A percentile compares a stretch with the other conserved stretches of the same genome.
These are phyloP conservation scores for Ornithorhynchus anatinus DNA, from an alignment of 2,113 vertebrate species.

Conservation along the genomic window DNA sequence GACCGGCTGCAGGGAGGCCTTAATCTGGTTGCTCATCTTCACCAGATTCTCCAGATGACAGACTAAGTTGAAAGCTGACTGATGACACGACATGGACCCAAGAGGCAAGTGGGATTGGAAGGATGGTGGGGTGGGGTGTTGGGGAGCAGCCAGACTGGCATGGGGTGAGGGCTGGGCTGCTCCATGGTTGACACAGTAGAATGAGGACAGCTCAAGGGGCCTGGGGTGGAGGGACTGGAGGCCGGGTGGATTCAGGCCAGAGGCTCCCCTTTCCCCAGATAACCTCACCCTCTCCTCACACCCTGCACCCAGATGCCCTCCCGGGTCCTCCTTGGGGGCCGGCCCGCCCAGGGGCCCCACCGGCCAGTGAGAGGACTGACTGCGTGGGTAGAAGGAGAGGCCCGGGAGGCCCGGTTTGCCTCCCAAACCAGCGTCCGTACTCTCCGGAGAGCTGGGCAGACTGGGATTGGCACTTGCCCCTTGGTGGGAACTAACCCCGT, in stretches of 20 bases:
- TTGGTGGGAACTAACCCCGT: too few species aligned
- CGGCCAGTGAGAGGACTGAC: background rate
- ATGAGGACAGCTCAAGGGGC: too few species aligned
- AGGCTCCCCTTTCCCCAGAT: too few species aligned
- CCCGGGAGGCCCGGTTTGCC: background rate
- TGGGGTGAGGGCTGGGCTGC: background rate
- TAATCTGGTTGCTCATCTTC: slow-evolving; percentile 28
- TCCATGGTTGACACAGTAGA: too few species aligned
- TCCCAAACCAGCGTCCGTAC: background rate
- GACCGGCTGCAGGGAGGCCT: slow-evolving; percentile 28
- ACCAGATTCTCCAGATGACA: slow-evolving; percentile 40
- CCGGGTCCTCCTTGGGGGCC: background rate
- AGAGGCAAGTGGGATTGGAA: too few species aligned
- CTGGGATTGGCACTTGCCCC: too few species aligned
- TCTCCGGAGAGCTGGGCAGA: too few species aligned
- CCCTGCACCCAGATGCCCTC: slow-evolving; percentile 3
- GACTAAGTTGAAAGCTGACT: background rate
- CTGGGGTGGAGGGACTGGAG: slow-evolving; percentile 22
- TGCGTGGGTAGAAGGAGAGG: background rate
- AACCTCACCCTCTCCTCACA: background rate
- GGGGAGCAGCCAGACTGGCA: too few species aligned
- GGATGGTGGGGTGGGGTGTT: too few species aligned
- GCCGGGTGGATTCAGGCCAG: background rate
- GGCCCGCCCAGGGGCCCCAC: background rate
- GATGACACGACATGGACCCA: too few species aligned